phyloP scores from a whole-genome alignment of 2,888 invertebrate genomes.

The Eupithecia centaureata region DNA sequence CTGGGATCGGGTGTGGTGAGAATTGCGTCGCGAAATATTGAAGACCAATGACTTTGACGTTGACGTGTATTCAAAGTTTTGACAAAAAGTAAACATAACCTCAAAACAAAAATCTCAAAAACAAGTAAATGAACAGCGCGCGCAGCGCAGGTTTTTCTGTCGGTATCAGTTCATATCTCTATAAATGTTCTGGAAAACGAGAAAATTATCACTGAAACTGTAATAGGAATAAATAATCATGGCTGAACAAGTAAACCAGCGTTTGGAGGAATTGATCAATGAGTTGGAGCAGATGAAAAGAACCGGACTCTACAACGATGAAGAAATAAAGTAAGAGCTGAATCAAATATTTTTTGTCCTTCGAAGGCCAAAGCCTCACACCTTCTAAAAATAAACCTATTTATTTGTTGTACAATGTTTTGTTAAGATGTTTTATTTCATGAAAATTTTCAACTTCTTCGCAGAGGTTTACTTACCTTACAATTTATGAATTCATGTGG shows the following conservation, averaged over 20 bases:
- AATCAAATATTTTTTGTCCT: neutral
- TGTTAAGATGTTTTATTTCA: too few relatives aligned
- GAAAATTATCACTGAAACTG: neutral
- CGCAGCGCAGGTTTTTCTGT: too few relatives aligned
- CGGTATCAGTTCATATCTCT: too few relatives aligned
- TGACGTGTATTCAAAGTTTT: too few relatives aligned
- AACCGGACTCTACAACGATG: constrained; percentile 87
- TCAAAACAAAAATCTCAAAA: constrained; percentile 5
- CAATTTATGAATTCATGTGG: neutral
- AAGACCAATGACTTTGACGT: too few relatives aligned
- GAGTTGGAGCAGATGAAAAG: constrained; percentile 92
- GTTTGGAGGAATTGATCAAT: constrained; percentile 90
- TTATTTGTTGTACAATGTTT: neutral
- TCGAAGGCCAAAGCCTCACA: neutral
- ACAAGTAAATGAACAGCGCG: too few relatives aligned
- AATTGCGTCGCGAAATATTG: too few relatives aligned
- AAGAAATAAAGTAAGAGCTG: constrained; percentile 86
- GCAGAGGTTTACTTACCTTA: neutral
- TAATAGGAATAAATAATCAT: constrained; percentile 72
- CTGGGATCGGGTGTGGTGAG: too few relatives aligned
- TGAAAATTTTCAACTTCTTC: neutral
- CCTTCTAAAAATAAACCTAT: neutral
- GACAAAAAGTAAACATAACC: constrained; percentile 21
- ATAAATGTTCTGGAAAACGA: neutral
- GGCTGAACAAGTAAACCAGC: constrained; percentile 92